phyloP scores from a whole-genome alignment of 2,888 invertebrate species.

The Ethmia dodecea region DNA sequence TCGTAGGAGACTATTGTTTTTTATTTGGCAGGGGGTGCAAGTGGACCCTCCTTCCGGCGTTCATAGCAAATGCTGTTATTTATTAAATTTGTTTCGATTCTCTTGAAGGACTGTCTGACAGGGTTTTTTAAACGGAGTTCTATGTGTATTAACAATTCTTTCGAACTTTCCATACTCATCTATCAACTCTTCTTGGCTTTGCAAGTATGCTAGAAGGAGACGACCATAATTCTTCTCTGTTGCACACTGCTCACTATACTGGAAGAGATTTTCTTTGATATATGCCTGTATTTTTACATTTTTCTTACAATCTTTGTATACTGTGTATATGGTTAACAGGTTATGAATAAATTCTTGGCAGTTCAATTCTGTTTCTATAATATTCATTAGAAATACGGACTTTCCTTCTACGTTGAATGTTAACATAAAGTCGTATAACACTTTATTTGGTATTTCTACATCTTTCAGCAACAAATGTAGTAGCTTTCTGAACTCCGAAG shows the following conservation, averaged over 20 bases:
- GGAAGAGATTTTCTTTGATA: slow-evolving; percentile 29
- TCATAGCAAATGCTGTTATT: not conserved
- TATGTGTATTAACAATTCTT: slow-evolving; percentile 38
- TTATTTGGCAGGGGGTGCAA: too few species aligned
- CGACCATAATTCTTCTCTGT: slow-evolving; percentile 45
- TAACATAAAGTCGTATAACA: slow-evolving; percentile 40
- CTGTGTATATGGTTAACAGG: slow-evolving; percentile 34
- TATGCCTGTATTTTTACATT: slow-evolving; percentile 32
- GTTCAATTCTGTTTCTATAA: slow-evolving; percentile 30
- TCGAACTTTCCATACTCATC: slow-evolving; percentile 23
- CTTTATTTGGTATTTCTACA: slow-evolving; percentile 27
- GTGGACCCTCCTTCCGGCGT: too few species aligned
- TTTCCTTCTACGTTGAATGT: slow-evolving; percentile 24
- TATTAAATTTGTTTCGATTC: slow-evolving; percentile 17
- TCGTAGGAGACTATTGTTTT: too few species aligned
- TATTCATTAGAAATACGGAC: slow-evolving; percentile 25
- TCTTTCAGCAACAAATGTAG: slow-evolving; percentile 36
- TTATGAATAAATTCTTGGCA: slow-evolving; percentile 36
- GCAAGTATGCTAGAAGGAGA: slow-evolving; percentile 40
- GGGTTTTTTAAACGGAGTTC: slow-evolving; percentile 45
- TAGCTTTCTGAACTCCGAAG: slow-evolving; percentile 28
- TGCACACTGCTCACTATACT: slow-evolving; percentile 23
- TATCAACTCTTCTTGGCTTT: slow-evolving; percentile 25
- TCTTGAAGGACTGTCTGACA: slow-evolving; percentile 40
- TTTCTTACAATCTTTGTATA: slow-evolving; percentile 43